Percentiles rank a stretch among this genome's conserved stretches.
Evolutionary conservation across 2,888 invertebrate genomes (phyloP).

Genomic region (Oscheius sp.): DNA sequence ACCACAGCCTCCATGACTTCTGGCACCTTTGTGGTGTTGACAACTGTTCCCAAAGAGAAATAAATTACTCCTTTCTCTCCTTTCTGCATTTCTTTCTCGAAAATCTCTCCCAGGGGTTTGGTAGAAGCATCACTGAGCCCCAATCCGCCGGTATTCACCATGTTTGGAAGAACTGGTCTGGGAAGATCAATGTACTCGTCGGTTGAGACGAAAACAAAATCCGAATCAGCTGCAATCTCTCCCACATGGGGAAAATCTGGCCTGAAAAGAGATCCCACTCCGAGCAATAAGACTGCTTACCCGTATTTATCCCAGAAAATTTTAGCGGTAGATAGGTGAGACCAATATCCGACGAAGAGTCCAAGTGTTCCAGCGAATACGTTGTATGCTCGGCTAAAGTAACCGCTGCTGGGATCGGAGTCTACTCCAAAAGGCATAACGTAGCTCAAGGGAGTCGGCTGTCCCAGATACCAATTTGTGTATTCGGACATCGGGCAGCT

Average conservation of each 20-base stretch:
- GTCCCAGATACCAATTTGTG: slow-evolving; percentile 32
- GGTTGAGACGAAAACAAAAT: slow-evolving; percentile 54
- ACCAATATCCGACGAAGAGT: neutral
- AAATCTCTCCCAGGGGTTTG: slow-evolving; percentile 36
- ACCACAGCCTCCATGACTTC: slow-evolving; percentile 49
- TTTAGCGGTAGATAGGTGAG: neutral
- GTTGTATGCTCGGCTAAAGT: slow-evolving; percentile 23
- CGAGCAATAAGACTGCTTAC: no score
- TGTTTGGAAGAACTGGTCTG: slow-evolving; percentile 54
- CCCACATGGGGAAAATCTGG: slow-evolving; percentile 52
- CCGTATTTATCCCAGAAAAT: slow-evolving; percentile 34
- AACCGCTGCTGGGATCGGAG: neutral
- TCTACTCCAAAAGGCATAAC: neutral
- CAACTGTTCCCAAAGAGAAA: slow-evolving; percentile 60
- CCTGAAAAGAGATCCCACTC: no score
- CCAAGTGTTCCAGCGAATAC: slow-evolving; percentile 10
- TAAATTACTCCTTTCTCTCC: slow-evolving; percentile 51
- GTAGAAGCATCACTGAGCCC: slow-evolving; percentile 28
- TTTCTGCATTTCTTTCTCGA: slow-evolving; percentile 43
- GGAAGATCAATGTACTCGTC: slow-evolving; percentile 61
- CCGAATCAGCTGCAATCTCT: slow-evolving; percentile 44
- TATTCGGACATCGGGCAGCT: slow-evolving; percentile 42
- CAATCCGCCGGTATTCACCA: slow-evolving; percentile 61
- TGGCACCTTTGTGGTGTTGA: slow-evolving; percentile 52
- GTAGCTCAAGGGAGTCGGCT: slow-evolving; percentile 35